These are phyloP conservation scores for Napeogenes inachia DNA, from an alignment of 2,888 invertebrate genomes.

Conservation along the genomic window DNA sequence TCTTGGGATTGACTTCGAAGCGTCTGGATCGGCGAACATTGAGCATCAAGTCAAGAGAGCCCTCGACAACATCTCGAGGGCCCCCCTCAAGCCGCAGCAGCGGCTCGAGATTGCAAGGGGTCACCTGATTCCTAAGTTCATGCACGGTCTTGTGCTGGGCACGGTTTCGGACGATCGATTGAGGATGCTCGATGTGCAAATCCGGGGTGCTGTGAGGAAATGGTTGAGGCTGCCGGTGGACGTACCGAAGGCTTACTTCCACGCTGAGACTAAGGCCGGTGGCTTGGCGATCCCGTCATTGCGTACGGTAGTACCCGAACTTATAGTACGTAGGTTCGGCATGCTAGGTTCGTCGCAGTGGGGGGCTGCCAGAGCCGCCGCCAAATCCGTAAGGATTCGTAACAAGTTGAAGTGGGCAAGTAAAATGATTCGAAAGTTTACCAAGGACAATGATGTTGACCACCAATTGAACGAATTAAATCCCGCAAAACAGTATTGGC, in stretches of 20 bases:
- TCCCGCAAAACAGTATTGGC: slow-evolving; percentile 11
- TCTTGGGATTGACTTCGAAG: slow-evolving; percentile 40
- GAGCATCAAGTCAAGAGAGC: slow-evolving; percentile 13
- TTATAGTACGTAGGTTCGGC: slow-evolving; percentile 28
- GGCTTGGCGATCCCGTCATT: not conserved
- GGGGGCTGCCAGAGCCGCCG: slow-evolving; percentile 32
- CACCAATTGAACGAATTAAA: not conserved
- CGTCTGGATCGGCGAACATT: slow-evolving; percentile 29
- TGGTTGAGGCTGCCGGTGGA: slow-evolving; percentile 43
- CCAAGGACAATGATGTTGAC: not conserved
- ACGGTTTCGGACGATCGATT: slow-evolving; percentile 35
- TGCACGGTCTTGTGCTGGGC: slow-evolving; percentile 45
- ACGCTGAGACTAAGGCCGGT: slow-evolving; percentile 34
- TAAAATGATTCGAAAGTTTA: slow-evolving; percentile 15
- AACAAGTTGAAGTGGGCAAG: slow-evolving; percentile 27
- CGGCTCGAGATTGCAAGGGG: slow-evolving; percentile 34
- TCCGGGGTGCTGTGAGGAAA: slow-evolving; percentile 36
- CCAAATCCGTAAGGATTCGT: slow-evolving; percentile 27
- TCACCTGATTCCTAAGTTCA: slow-evolving; percentile 45
- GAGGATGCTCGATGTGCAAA: slow-evolving; percentile 38
- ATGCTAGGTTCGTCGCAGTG: slow-evolving; percentile 28
- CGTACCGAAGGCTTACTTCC: slow-evolving; percentile 36
- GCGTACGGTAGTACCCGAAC: not conserved
- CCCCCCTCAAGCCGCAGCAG: too few relatives aligned
- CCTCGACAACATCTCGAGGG: slow-evolving; percentile 23